Percentiles rank a stretch among this genome's conserved stretches.
Conservation (phyloP, 1,140 invertebrate species). For the Leptestheria dahalacensis region DNA sequence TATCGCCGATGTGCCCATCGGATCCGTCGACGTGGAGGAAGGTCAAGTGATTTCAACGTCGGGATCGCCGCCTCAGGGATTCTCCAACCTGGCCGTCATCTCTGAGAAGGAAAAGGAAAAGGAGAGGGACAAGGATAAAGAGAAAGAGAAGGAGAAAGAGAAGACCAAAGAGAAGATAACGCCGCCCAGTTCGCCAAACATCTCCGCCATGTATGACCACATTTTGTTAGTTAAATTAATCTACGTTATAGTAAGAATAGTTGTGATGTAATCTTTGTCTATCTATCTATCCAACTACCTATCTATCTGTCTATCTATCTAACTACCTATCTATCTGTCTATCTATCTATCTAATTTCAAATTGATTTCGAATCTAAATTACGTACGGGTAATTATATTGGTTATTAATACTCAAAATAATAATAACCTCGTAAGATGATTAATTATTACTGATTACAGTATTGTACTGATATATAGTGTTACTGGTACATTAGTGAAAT, state of each 20-base stretch:
- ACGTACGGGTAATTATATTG: too few relatives aligned
- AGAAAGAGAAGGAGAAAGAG: conserved; percentile 23
- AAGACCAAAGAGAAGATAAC: conserved; percentile 32
- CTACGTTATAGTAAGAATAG: neutral
- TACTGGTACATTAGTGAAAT: too few relatives aligned
- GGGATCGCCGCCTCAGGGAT: conserved; percentile 33
- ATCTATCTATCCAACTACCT: too few relatives aligned
- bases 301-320: too few relatives aligned
- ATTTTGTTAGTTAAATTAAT: conserved; percentile 18
- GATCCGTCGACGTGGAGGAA: conserved; percentile 68
- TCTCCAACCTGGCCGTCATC: conserved; percentile 34
- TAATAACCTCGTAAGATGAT: too few relatives aligned
- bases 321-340: too few relatives aligned
- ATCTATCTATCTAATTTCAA: too few relatives aligned
- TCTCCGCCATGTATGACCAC: conserved; percentile 19
- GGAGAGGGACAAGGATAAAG: neutral
- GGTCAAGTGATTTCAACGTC: conserved; percentile 25
- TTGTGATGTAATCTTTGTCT: neutral
- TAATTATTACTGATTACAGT: too few relatives aligned
- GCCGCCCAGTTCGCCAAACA: conserved; percentile 37
- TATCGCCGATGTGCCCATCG: conserved; percentile 47
- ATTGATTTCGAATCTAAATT: too few relatives aligned
- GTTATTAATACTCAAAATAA: too few relatives aligned
- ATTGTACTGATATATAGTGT: too few relatives aligned
- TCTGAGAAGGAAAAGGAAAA: conserved; percentile 12